Percentiles rank a stretch among this genome's conserved stretches.
Evolutionary conservation across 2,113 vertebrate genomes (phyloP).

Genomic region (Butorides virescens): DNA sequence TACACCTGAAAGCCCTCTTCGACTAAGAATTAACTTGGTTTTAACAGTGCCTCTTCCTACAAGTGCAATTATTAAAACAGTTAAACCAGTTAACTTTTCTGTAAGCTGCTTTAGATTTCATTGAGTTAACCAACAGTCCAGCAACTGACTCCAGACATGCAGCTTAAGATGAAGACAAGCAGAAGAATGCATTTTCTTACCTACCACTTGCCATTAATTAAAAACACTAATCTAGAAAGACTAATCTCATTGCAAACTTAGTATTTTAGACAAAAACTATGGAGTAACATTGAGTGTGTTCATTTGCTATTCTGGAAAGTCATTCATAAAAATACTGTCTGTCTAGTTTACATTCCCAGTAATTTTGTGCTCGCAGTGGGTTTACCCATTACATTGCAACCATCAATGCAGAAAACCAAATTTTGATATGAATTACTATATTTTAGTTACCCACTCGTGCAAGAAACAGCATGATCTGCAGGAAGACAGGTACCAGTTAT

Average conservation of each 20-base stretch:
- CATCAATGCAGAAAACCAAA: not conserved
- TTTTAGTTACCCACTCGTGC: not conserved
- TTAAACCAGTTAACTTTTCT: not conserved
- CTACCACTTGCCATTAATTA: not conserved
- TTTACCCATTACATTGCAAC: not conserved
- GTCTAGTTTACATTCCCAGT: not conserved
- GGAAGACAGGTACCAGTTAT: not conserved
- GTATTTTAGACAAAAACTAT: not conserved
- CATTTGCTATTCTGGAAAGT: not conserved
- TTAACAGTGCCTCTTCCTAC: not conserved
- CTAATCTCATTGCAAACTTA: not conserved
- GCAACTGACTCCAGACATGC: not conserved
- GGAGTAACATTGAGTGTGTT: not conserved
- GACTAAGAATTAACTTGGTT: not conserved
- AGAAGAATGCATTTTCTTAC: not conserved
- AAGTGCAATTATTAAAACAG: not conserved
- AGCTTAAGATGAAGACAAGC: not conserved
- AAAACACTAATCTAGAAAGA: not conserved
- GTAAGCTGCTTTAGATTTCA: not conserved
- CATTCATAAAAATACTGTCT: not conserved
- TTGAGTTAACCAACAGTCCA: not conserved
- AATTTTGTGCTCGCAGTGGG: not conserved
- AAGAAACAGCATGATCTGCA: not conserved
- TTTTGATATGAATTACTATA: not conserved
- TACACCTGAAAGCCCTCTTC: not conserved